Evolutionary conservation across 1,140 invertebrate species (phyloP).

Genomic region (Drosophila sp.): DNA sequence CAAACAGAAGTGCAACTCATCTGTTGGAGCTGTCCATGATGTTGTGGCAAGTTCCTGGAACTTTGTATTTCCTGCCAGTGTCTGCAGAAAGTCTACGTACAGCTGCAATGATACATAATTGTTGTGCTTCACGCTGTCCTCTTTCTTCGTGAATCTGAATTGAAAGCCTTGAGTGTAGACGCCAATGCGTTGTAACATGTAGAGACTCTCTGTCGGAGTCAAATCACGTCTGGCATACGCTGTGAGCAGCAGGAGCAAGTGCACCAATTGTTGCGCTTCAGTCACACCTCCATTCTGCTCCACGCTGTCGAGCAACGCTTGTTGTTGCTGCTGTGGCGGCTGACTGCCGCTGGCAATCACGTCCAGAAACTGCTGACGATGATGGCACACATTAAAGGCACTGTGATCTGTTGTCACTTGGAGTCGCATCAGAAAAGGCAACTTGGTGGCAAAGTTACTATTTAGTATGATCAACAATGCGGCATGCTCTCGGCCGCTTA

Average conservation of each 20-base stretch:
- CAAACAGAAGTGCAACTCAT: constrained; percentile 57
- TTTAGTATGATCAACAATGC: constrained; percentile 50
- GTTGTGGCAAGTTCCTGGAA: constrained; percentile 34
- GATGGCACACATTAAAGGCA: constrained; percentile 47
- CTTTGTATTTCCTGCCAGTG: constrained; percentile 55
- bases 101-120: constrained; percentile 61
- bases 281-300: constrained; percentile 57
- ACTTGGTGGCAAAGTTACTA: constrained; percentile 56
- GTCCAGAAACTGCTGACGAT: constrained; percentile 72
- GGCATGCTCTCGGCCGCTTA: constrained; percentile 25
- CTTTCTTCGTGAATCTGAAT: constrained; percentile 37
- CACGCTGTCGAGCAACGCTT: constrained; percentile 59
- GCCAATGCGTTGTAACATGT: constrained; percentile 53
- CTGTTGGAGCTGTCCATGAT: constrained; percentile 52
- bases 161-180: constrained; percentile 41
- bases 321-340: constrained; percentile 42
- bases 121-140: not conserved
- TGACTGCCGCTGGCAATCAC: constrained; percentile 57
- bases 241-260: constrained; percentile 72
- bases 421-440: constrained; percentile 57
- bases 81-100: constrained; percentile 65
- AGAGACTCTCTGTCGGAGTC: constrained; percentile 43
- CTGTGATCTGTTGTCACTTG: constrained; percentile 21
- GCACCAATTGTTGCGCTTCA: constrained; percentile 58
- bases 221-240: constrained; percentile 59